Base-by-base conservation (phyloP, 2,113 vertebrate genomes). In the Melanostigma gelatinosum region DNA sequence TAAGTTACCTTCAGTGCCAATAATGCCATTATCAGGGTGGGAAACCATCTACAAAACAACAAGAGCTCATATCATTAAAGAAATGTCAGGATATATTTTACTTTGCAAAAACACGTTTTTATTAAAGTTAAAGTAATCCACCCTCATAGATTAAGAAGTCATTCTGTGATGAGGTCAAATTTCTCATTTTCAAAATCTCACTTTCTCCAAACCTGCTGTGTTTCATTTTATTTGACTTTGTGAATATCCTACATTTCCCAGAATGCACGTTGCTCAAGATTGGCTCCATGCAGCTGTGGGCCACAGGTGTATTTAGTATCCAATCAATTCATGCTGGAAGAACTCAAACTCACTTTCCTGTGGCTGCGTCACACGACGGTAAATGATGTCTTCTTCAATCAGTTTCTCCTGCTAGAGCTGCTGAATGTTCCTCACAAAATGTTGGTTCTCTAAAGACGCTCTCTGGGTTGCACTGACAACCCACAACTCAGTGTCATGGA, bases 241-340 rank as follows among this genome's bases (percentile, higher is more conserved):
- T 57, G 18, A 27, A 20, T 29, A 68, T 50, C 63, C 46, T 73
- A 38, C 62, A 55, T 63, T 63, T 79, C 70, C 74, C 68, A 83
- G 61, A 52, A 67, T 77, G 54, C 44, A 72, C 3, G 22, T 24
- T 16, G 18, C 15, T 6, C 34, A 67, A 3, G 5, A 20, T 29
- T n/a, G 0, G 0, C 38, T 60, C 9, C 65, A 63, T 22, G 52
- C 63, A 63, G 34, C 55, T 73, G 62, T 68, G 69, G 55, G 5
- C 27, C 15, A 4, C 61, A 77, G 69, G 69, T 78, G 70, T 57
- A 68, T 66, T 67, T 29, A 0, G 27, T 69, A 55, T 62, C 16
- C 15, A 27, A 22, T 67, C 32, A 58, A 66, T 18, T 52, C 32
- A 42, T 16, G 36, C 22, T 0, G 1, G 29, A 42, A 24, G 38